A percentile compares a stretch with the other conserved stretches of the same genome.
These are phyloP conservation scores for Nezara viridula DNA, from an alignment of 2,888 invertebrate species.

Conservation along the genomic window DNA sequence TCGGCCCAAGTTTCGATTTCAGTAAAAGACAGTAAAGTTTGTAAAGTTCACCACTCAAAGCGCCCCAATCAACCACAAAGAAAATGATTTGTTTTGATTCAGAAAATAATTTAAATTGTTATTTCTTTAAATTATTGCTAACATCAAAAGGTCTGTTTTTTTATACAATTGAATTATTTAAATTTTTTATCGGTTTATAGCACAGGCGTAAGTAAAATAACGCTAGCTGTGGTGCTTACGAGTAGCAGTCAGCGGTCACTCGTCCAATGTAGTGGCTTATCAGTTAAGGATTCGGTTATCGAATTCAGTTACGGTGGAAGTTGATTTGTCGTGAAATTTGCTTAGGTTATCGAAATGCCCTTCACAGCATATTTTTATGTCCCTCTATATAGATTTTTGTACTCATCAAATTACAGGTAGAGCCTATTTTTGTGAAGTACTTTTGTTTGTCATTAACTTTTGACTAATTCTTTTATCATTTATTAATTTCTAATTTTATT, in stretches of 20 bases:
- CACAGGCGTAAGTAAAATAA: not conserved
- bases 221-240: not conserved
- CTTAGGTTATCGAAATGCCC: conserved; percentile 30
- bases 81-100: not conserved
- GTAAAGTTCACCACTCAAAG: conserved; percentile 62
- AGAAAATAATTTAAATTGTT: not conserved
- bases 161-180: not conserved
- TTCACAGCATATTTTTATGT: not conserved
- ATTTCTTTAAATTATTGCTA: not conserved
- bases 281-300: not conserved
- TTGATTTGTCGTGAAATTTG: not conserved
- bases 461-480: not conserved
- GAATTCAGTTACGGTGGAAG: not conserved
- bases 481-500: too few relatives aligned
- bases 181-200: not conserved
- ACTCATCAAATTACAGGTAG: not conserved
- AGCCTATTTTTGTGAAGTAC: not conserved
- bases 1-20: conserved; percentile 59
- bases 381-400: not conserved
- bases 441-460: not conserved
- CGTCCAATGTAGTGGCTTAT: conserved; percentile 11
- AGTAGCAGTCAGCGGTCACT: conserved; percentile 18
- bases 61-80: conserved; percentile 54
- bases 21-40: conserved; percentile 54
- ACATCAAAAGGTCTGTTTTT: not conserved